Base-by-base conservation (phyloP, 1,140 invertebrate genomes). In the Nephotettix cincticeps region DNA sequence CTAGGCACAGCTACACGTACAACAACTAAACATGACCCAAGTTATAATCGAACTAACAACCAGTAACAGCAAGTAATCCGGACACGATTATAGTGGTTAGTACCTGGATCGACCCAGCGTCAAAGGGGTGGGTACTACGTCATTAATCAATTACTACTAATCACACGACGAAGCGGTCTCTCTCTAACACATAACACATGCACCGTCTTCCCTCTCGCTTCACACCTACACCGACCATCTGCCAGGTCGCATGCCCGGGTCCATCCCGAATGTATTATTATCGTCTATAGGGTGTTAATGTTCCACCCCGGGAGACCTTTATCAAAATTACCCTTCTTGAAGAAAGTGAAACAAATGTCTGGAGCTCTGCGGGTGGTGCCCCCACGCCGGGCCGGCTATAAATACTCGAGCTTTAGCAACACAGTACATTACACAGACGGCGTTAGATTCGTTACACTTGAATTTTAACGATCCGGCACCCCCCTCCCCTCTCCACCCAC, bases 301-400 rank as follows among this genome's bases (percentile, higher is more conserved):
- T 27, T 19, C 17, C 23, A 29, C 61, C 27, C 61, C 19, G 61
- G 61, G 61, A 27, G 61, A 29, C 30, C 61, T 19, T 27, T 21
- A 51, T 17, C 21, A 51, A 6, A 51, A 51, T 51, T 51, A 51
- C 61, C 61, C 30, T 64, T 32, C 61, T 64, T 64, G 11, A 64
- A 64, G 61, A 64, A 64, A 64, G 61, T 64, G 61, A 64, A 64
- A 64, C 61, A 64, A 64, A 64, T 64, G 61, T 32, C 30, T 32
- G 17, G 19, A 32, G 28, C 61, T 32, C 61, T 13, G 61, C 61
- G 61, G 61, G 61, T 28, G 27, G 61, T 11, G 6, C 30, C 32
- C 30, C 61, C n/a, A n/a, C 61, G 3, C 19, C 47, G 47, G 6
- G 32, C 4, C 14, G 32, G 32, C 32, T 64, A 64, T 64, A 64